Evolutionary conservation across 2,797 vertebrate species (phyloP).

Genomic region (Cyprinella venusta): DNA sequence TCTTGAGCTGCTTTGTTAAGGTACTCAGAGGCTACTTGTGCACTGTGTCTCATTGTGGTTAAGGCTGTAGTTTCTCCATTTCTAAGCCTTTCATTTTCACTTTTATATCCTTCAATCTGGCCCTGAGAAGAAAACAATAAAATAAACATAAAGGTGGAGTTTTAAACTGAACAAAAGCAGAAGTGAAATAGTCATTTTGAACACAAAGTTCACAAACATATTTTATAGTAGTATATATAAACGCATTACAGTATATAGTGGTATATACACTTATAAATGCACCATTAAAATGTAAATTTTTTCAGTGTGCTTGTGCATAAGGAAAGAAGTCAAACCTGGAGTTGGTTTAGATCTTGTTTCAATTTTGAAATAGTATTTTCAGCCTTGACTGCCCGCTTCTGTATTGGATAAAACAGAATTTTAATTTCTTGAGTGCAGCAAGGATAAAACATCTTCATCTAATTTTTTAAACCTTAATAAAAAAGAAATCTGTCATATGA

Average conservation of each 20-base stretch:
- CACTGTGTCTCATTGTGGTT: conserved; percentile 80
- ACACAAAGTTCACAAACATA: background rate
- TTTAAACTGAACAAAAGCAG: background rate
- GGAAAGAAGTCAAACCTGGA: conserved; percentile 76
- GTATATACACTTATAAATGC: background rate
- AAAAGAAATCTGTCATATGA: background rate
- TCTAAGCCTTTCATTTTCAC: conserved; percentile 78
- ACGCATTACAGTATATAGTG: background rate
- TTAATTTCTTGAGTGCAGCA: background rate
- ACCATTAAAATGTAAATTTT: background rate
- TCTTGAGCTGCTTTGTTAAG: conserved; percentile 76
- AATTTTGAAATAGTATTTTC: conserved; percentile 80
- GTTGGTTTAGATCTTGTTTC: conserved; percentile 80
- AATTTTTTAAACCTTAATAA: background rate
- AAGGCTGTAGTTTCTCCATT: conserved; percentile 75
- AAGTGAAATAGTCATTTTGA: background rate
- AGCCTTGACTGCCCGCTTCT: conserved; percentile 90
- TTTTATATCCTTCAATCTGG: conserved; percentile 73
- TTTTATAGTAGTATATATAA: background rate
- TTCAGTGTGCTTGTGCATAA: background rate
- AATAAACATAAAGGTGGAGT: background rate
- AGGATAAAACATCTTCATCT: background rate
- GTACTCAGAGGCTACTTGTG: conserved; percentile 82
- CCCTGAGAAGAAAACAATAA: conserved; percentile 62
- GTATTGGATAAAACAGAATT: conserved; percentile 18